These are phyloP conservation scores for Gulo gulo DNA, from an alignment of 2,113 vertebrate species.

Conservation along the genomic window DNA sequence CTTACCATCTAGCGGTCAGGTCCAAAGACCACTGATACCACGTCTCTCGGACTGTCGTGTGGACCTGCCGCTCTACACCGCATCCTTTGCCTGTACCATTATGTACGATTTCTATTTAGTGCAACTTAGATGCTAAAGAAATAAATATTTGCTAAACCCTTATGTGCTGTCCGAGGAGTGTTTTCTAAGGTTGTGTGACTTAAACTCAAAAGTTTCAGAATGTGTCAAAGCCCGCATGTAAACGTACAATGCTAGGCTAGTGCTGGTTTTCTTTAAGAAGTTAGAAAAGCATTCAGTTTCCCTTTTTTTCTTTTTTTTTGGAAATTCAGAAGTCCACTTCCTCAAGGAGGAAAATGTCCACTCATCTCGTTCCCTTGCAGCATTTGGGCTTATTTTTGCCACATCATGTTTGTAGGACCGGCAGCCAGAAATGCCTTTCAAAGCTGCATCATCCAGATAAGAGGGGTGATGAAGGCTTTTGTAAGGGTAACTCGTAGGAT, in stretches of 20 bases:
- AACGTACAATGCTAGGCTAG: not conserved
- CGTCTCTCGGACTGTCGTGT: not conserved
- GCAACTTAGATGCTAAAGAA: slow-evolving; percentile 20
- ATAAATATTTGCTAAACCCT: slow-evolving; percentile 53
- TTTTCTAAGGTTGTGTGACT: not conserved
- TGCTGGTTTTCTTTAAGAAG: not conserved
- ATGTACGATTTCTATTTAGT: not conserved
- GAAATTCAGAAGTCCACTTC: not conserved
- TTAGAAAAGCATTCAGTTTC: not conserved
- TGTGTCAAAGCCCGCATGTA: not conserved
- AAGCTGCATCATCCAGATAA: slow-evolving; percentile 70
- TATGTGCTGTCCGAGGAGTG: not conserved
- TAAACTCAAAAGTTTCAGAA: not conserved
- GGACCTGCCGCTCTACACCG: not conserved
- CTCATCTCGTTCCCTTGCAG: slow-evolving; percentile 45
- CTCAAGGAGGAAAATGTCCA: not conserved
- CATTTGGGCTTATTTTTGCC: slow-evolving; percentile 53
- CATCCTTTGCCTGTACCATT: not conserved
- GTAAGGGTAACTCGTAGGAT: slow-evolving; percentile 19
- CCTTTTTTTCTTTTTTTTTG: not conserved
- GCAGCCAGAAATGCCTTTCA: slow-evolving; percentile 57
- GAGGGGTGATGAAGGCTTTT: slow-evolving; percentile 52
- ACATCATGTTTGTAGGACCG: slow-evolving; percentile 29
- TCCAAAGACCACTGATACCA: not conserved
- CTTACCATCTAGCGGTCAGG: not conserved